Base-by-base conservation (phyloP, 2,113 vertebrate genomes). In the Neoarius graeffei region DNA sequence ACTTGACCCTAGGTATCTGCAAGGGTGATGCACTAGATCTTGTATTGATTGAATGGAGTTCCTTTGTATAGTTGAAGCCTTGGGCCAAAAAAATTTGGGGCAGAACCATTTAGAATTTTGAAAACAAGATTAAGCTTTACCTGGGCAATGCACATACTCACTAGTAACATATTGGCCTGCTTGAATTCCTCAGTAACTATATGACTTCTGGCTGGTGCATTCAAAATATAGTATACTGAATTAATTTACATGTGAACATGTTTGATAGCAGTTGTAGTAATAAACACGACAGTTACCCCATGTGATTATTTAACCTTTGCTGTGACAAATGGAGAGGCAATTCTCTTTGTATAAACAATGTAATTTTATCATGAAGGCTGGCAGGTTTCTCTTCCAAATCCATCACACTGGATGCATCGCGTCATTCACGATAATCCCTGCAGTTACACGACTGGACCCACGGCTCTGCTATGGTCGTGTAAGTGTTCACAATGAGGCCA, bases 361-460 rank as follows among this genome's bases (percentile, higher is more conserved):
- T 52, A 8, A 35, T 84, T 79, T 30, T 0, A 91, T 79, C 83
- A 96, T 96, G 93, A 94, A 83, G 88, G 81, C 87, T 59, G 27
- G 83, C 56, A 92, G 85, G 82, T 90, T 91, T 64, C 88, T 95
- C 56, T 77, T 89, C 59, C 91, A 85, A 90, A 86, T 93, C 64
- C 90, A 74, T 81, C 20, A 74, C 74, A 20, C 92, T 57, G 71
- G 89, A 25, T 86, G 82, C n/a, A 30, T 35, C 59, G 89, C 60
- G n/a, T 54, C 27, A 42, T 42, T 42, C 35, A 60, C 80, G 0
- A 1, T 71, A 11, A 67, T 85, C 5, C 42, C 50, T 57, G 30
- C 25, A 30, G 4, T 67, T 48, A 19, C 84, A n/a, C 79, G 20
- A 67, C 7, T 56, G 11, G n/a, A 27, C 20, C 64, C 71, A 3